A percentile compares a stretch with the other conserved stretches of the same genome.
phyloP scores from a whole-genome alignment of 2,113 vertebrate species.

The Heterochromis multidens region DNA sequence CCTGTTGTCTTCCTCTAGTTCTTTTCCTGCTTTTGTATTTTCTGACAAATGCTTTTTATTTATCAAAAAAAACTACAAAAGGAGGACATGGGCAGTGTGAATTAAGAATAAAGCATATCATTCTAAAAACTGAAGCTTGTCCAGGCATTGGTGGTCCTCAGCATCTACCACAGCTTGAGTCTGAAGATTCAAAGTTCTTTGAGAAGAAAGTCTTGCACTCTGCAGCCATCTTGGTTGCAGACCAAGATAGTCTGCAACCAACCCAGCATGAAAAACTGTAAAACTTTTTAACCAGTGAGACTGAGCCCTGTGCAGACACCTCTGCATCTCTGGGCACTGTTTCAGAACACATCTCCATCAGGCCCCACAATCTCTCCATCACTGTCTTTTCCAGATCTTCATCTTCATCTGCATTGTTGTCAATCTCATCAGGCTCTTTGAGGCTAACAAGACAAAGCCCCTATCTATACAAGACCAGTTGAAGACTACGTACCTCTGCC shows the following conservation, averaged over 20 bases:
- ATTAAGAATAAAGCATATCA: not conserved
- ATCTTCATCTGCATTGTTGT: conserved; percentile 79
- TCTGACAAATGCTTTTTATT: not conserved
- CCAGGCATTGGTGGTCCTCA: not conserved
- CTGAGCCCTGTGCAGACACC: conserved; percentile 82
- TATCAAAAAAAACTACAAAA: accelerated
- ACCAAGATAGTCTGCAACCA: not conserved
- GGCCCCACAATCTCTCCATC: conserved; percentile 89
- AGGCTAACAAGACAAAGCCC: not conserved
- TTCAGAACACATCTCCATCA: conserved; percentile 96
- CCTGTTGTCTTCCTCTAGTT: not conserved
- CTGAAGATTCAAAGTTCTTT: accelerated
- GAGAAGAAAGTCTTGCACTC: not conserved
- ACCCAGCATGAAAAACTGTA: conserved; percentile 70
- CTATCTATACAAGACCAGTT: not conserved
- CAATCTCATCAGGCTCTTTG: conserved; percentile 61
- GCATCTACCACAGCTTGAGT: not conserved
- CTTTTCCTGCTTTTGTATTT: not conserved
- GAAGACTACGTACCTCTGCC: not conserved
- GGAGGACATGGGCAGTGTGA: not conserved
- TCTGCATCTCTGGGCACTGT: conserved; percentile 83
- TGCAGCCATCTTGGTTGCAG: not conserved
- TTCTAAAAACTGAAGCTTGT: not conserved
- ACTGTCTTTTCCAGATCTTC: conserved; percentile 88
- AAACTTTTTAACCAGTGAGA: conserved; percentile 85